These are phyloP conservation scores for Hycleus phaleratus DNA, from an alignment of 1,140 invertebrate genomes.

Conservation along the genomic window DNA sequence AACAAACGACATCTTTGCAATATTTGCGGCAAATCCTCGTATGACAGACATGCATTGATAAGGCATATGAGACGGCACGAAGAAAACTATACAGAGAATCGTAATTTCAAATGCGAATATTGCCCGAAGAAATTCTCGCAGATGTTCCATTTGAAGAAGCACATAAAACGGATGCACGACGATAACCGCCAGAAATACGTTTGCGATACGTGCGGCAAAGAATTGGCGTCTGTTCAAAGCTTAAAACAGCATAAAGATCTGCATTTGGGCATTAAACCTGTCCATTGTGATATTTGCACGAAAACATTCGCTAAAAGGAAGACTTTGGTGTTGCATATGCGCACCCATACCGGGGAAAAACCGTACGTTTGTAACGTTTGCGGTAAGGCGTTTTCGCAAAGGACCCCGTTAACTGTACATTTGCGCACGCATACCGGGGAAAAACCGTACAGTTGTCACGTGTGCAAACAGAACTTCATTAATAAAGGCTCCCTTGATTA, in stretches of 20 bases:
- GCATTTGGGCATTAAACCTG: slow-evolving; percentile 15
- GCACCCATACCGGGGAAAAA: slow-evolving; percentile 69
- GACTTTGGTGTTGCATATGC: slow-evolving; percentile 67
- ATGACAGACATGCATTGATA: slow-evolving; percentile 27
- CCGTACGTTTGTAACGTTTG: slow-evolving; percentile 64
- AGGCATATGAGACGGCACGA: slow-evolving; percentile 27
- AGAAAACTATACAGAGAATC: slow-evolving; percentile 26
- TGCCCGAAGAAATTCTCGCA: slow-evolving; percentile 19
- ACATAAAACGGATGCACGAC: slow-evolving; percentile 14
- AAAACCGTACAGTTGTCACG: background rate
- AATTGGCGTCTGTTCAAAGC: slow-evolving; percentile 12
- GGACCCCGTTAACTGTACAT: slow-evolving; percentile 46
- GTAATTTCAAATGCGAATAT: slow-evolving; percentile 36
- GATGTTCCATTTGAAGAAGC: slow-evolving; percentile 8
- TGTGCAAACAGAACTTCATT: slow-evolving; percentile 12
- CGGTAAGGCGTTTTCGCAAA: slow-evolving; percentile 56
- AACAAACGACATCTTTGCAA: slow-evolving; percentile 21
- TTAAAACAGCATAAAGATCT: slow-evolving; percentile 17
- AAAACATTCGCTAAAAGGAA: slow-evolving; percentile 54
- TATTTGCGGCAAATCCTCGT: slow-evolving; percentile 28
- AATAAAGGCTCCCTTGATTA: slow-evolving; percentile 4
- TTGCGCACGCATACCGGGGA: background rate
- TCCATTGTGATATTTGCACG: slow-evolving; percentile 25
- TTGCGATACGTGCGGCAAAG: slow-evolving; percentile 31
- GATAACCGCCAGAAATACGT: slow-evolving; percentile 3